phyloP scores from a whole-genome alignment of 1,140 invertebrate genomes.

The Sycobia sp. region DNA sequence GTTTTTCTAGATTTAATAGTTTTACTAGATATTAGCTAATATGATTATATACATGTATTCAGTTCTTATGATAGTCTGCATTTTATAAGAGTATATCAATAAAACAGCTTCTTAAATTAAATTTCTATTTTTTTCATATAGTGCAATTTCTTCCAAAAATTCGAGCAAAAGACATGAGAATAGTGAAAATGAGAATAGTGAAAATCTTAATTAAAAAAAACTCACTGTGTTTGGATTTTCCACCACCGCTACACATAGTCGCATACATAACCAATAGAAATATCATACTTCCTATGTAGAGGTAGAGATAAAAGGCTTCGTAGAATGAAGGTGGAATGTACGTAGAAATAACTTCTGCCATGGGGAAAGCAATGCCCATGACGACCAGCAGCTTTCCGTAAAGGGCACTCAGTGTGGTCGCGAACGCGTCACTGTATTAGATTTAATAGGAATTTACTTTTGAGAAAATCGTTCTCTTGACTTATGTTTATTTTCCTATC shows the following conservation, averaged over 20 bases:
- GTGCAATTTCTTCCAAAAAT: too few relatives aligned
- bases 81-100: too few relatives aligned
- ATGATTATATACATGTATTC: too few relatives aligned
- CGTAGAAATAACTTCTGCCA: slow-evolving; percentile 90
- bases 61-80: too few relatives aligned
- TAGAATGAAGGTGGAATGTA: slow-evolving; percentile 89
- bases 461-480: slow-evolving; percentile 2
- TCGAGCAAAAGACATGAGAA: too few relatives aligned
- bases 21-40: too few relatives aligned
- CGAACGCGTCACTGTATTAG: slow-evolving; percentile 73
- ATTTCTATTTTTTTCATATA: too few relatives aligned
- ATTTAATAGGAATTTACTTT: slow-evolving; percentile 31
- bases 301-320: slow-evolving; percentile 87
- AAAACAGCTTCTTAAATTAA: too few relatives aligned
- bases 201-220: too few relatives aligned
- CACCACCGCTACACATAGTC: slow-evolving; percentile 72
- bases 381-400: slow-evolving; percentile 94
- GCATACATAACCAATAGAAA: slow-evolving; percentile 88
- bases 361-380: slow-evolving; percentile 92
- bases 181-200: too few relatives aligned
- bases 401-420: slow-evolving; percentile 86
- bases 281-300: slow-evolving; percentile 88
- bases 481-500: too few relatives aligned
- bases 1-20: too few relatives aligned
- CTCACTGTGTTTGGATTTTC: slow-evolving; percentile 56